These are phyloP conservation scores for Semaprochilodus insignis DNA, from an alignment of 2,797 vertebrate genomes.

Conservation along the genomic window DNA sequence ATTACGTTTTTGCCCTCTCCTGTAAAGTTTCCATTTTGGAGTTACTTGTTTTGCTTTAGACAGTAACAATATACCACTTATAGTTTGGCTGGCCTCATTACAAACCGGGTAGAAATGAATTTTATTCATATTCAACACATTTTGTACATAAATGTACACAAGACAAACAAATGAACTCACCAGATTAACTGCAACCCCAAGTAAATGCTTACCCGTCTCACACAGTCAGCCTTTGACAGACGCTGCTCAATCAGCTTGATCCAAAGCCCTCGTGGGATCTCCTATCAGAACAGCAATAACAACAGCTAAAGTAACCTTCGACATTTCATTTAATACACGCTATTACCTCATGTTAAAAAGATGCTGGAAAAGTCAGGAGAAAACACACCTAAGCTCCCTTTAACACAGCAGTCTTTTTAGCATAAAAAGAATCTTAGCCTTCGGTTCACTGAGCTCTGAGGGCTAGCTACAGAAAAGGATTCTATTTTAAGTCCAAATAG, in stretches of 20 bases:
- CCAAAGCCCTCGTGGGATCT: slow-evolving; percentile 74
- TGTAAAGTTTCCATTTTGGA: too few species aligned
- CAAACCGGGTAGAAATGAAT: neutral
- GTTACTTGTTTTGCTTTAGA: too few species aligned
- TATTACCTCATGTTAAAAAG: too few species aligned
- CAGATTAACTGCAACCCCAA: neutral
- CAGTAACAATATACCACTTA: too few species aligned
- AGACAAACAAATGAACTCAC: neutral
- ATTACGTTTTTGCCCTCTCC: too few species aligned
- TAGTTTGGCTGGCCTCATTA: too few species aligned
- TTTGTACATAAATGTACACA: neutral
- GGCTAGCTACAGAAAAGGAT: neutral
- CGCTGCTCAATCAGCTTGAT: slow-evolving; percentile 77
- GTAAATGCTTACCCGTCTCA: slow-evolving; percentile 76
- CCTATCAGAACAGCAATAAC: slow-evolving; percentile 60
- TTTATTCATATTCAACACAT: neutral
- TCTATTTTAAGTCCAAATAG: neutral
- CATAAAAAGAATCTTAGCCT: too few species aligned
- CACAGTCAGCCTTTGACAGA: slow-evolving; percentile 79
- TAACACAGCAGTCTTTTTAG: neutral
- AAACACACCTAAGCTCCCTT: neutral
- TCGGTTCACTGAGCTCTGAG: neutral
- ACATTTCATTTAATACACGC: too few species aligned
- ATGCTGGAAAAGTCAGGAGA: too few species aligned
- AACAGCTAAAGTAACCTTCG: neutral